Conservation (phyloP, 2,888 invertebrate species). For the Prosopocoilus inquinatus region DNA sequence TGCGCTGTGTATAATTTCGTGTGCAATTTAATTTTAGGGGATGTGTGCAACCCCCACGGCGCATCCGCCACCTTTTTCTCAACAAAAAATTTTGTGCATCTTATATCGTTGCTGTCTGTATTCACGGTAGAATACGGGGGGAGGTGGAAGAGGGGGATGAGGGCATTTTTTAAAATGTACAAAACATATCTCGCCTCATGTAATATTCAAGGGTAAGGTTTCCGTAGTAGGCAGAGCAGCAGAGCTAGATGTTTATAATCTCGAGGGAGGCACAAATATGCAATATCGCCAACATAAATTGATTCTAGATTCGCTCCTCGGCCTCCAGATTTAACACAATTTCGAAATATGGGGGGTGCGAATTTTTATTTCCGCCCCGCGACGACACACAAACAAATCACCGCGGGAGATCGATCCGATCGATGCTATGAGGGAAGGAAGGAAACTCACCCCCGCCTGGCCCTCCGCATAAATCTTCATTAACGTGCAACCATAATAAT, state of each 20-base stretch:
- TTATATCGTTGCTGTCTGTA: not conserved
- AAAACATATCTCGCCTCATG: conserved; percentile 25
- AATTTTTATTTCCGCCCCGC: conserved; percentile 39
- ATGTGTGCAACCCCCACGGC: too few species aligned
- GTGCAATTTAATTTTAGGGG: too few species aligned
- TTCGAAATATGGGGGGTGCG: conserved; percentile 43
- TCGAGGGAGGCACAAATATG: conserved; percentile 52
- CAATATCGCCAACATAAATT: conserved; percentile 52
- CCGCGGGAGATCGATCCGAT: not conserved
- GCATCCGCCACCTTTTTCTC: not conserved
- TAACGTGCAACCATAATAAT: conserved; percentile 31
- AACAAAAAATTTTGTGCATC: not conserved
- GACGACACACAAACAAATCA: conserved; percentile 3
- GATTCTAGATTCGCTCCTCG: conserved; percentile 46
- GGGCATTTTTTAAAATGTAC: conserved; percentile 7
- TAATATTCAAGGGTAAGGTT: conserved; percentile 36
- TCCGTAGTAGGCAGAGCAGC: conserved; percentile 26
- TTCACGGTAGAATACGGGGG: not conserved
- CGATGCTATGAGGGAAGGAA: too few species aligned
- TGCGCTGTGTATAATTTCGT: too few species aligned
- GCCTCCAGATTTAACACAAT: conserved; percentile 48
- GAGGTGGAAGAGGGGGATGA: too few species aligned
- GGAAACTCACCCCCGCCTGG: not conserved
- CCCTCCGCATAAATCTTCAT: conserved; percentile 17
- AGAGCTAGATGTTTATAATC: conserved; percentile 28